Conservation (phyloP, 2,113 vertebrate genomes). For the Paramormyrops kingsleyae region DNA sequence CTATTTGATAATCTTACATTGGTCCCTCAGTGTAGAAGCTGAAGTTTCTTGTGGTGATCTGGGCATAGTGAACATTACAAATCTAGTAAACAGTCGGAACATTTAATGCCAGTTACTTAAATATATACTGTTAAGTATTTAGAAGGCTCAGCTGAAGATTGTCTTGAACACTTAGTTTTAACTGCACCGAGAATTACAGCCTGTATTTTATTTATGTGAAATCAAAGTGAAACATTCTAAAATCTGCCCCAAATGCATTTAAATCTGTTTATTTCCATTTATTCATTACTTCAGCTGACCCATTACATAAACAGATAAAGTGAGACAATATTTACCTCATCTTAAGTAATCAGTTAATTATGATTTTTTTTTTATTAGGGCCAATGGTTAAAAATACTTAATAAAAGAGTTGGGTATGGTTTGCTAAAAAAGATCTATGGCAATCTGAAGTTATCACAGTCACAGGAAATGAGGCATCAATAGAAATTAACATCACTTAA, state of each 20-base stretch:
- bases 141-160: background rate
- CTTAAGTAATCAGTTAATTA: background rate
- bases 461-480: background rate
- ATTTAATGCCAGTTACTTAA: background rate
- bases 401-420: background rate
- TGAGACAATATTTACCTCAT: background rate
- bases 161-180: background rate
- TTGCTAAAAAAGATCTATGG: background rate
- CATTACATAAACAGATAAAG: slow-evolving; percentile 2
- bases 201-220: background rate
- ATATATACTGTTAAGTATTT: background rate
- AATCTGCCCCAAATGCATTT: background rate
- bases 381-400: background rate
- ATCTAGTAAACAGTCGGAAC: background rate
- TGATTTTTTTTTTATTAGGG: background rate
- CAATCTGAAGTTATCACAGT: background rate
- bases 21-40: background rate
- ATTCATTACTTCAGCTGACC: background rate
- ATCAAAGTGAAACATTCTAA: background rate
- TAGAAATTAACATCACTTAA: background rate
- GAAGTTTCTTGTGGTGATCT: background rate
- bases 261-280: background rate
- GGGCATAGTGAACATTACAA: background rate
- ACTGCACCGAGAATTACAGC: background rate
- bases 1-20: background rate